Evolutionary conservation across 2,113 vertebrate species (phyloP), one percentile per base, ranked within the genome.

Genomic region (Picathartes gymnocephalus): DNA sequence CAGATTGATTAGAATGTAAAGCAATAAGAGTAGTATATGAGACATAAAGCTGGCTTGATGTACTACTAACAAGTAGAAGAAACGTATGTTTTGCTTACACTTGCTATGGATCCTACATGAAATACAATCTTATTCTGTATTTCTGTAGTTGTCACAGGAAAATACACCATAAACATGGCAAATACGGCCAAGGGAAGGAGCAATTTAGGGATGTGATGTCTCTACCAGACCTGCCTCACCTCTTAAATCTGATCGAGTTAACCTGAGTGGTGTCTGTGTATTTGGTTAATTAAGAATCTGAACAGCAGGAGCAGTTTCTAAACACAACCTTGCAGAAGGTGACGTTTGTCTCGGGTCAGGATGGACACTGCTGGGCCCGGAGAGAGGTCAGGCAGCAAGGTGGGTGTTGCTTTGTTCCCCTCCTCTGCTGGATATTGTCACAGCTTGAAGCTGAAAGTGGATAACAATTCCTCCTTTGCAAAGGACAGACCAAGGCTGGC

Each of bases 1-100:
- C 97, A 97, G 97, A 99, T 97, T 98, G 98, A 99, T 98, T 98
- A 98, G 93, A 98, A 98, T 96, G 97, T 98, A 98, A 99, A 98
- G 97, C 98, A 98, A 98, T 97, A 98, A 98, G 97, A 98, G 98
- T 90, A 97, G 96, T 96, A 98, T 97, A 98, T 24, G 56, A 86
- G 23, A 28, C 45, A 72, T n/a, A 81, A 51, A 80, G 24, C n/a
- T 64, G 47, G 39, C 57, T 45, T 70, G 15, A 56, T 31, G 17
- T 11, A 47, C n/a, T 31, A 24, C 22, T 53, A 83, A 47, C 7
- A 74, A 61, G 48, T 4, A 83, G 39, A 68, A 81, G 47, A 92
- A 90, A 61, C 5, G 44, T 61, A 2, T 40, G 19, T n/a, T 91
- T 68, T 51, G 19, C 47, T 76, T 57, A 33, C 17, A 13, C 20